Evolutionary conservation across 1,140 invertebrate genomes (phyloP), one percentile per base, ranked within the genome.

Genomic region (Ceratina calcarata): DNA sequence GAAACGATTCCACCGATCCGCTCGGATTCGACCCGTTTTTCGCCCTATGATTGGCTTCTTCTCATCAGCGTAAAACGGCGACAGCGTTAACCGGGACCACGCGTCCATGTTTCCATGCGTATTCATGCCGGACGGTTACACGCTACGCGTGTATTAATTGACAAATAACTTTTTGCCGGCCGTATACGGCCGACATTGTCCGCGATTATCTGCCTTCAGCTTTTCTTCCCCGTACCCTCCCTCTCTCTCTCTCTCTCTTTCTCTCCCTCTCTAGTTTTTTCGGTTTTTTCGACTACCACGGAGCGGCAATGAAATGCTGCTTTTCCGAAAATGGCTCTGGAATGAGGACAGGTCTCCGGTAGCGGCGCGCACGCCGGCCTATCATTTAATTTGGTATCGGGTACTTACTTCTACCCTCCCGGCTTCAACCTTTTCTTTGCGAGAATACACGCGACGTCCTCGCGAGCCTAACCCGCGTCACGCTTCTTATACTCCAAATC

Each of bases 251-350:
- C 37, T 49, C 66, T 68, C 51, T 32, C 32, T 62, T 76, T 65
- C 58, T 57, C 67, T 57, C 4, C 22, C 0, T 57, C 45, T 64
- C 20, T 13, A 6, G 1, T 72, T 64, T 64, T 53, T 37, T 45
- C n/a, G 2, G 6, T 57, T 73, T 51, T 69, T 45, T 53, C 65
- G 71, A 49, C 16, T 2, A 13, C 32, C 4, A 20, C 67, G 3
- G 8, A 87, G 68, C 74, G 78, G 70, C 73, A 83, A 87, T 88
- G 88, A 88, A 88, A 88, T 88, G 87, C 87, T 82, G 84, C 37
- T 86, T 88, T 88, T 88, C 87, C 87, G 82, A 88, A 88, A 88
- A 88, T 88, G 87, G 87, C 76, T 81, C 86, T 86, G 87, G 86
- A 88, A 88, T 84, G 87, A 86, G 82, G 87, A 88, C 87, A 78